phyloP scores from a whole-genome alignment of 2,888 invertebrate genomes.

The Gasteruption jaculator region DNA sequence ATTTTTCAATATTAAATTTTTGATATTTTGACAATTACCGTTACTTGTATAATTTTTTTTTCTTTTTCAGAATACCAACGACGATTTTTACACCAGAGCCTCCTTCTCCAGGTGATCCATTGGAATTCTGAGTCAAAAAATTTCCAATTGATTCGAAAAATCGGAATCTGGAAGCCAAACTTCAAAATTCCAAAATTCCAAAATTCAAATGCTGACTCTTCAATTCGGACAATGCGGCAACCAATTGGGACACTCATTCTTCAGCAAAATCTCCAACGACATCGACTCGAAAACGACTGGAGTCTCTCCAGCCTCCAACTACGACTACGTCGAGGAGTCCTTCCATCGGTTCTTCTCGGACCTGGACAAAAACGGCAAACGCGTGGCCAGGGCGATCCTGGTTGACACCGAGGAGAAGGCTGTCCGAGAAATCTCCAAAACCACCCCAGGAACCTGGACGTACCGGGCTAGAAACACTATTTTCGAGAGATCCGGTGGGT shows the following conservation, averaged over 20 bases:
- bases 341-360: slow-evolving; percentile 52
- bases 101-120: too few relatives aligned
- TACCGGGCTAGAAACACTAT: slow-evolving; percentile 51
- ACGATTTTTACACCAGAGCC: too few relatives aligned
- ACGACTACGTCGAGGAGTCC: slow-evolving; percentile 42
- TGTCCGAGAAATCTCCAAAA: slow-evolving; percentile 39
- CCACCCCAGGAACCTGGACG: slow-evolving; percentile 33
- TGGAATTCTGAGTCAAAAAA: too few relatives aligned
- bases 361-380: slow-evolving; percentile 38
- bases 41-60: too few relatives aligned
- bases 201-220: slow-evolving; percentile 46
- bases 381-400: slow-evolving; percentile 51
- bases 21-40: too few relatives aligned
- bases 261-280: slow-evolving; percentile 50
- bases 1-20: too few relatives aligned
- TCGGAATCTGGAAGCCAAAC: too few relatives aligned
- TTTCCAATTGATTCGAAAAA: too few relatives aligned
- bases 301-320: slow-evolving; percentile 34
- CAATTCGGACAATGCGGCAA: slow-evolving; percentile 59
- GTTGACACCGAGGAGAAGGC: slow-evolving; percentile 56
- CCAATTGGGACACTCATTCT: slow-evolving; percentile 54
- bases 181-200: background rate
- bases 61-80: too few relatives aligned
- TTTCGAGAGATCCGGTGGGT: slow-evolving; percentile 49
- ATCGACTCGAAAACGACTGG: slow-evolving; percentile 35